Evolutionary conservation across 2,797 vertebrate species (phyloP).

Genomic region (Euphonia xanthogaster): DNA sequence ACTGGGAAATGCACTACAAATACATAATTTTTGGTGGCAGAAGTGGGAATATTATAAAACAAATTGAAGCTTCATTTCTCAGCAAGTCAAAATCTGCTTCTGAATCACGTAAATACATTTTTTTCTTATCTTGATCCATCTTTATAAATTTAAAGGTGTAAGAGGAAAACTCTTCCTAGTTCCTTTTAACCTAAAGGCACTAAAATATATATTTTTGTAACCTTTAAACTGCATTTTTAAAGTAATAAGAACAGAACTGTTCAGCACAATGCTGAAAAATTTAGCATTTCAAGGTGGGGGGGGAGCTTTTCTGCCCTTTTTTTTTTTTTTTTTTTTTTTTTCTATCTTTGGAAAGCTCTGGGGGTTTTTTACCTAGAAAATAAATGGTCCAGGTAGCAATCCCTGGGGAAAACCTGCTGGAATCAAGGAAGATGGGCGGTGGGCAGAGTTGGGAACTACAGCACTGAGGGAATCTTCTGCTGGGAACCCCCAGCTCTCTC

Average conservation of each 20-base stretch:
- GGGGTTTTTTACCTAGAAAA: not conserved
- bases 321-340: not conserved
- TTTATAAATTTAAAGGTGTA: not conserved
- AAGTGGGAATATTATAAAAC: not conserved
- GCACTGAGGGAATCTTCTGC: not conserved
- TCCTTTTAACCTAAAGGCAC: not conserved
- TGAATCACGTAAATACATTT: not conserved
- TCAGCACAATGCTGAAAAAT: not conserved
- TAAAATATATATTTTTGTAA: not conserved
- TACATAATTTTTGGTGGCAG: not conserved
- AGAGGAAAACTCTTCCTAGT: not conserved
- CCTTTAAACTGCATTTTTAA: not conserved
- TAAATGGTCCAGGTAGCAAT: not conserved
- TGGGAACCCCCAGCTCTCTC: not conserved
- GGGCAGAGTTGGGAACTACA: not conserved
- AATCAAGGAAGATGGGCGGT: not conserved
- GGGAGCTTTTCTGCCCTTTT: not conserved
- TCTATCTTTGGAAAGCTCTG: not conserved
- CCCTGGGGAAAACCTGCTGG: not conserved
- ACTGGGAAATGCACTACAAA: not conserved
- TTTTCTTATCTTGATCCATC: not conserved
- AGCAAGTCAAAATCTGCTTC: not conserved
- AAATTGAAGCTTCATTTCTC: not conserved
- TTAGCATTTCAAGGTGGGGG: accelerated
- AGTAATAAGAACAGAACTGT: not conserved